Percentiles rank a stretch among this genome's conserved stretches.
Evolutionary conservation across 2,888 invertebrate genomes (phyloP).

Genomic region (Leucophenga montana): DNA sequence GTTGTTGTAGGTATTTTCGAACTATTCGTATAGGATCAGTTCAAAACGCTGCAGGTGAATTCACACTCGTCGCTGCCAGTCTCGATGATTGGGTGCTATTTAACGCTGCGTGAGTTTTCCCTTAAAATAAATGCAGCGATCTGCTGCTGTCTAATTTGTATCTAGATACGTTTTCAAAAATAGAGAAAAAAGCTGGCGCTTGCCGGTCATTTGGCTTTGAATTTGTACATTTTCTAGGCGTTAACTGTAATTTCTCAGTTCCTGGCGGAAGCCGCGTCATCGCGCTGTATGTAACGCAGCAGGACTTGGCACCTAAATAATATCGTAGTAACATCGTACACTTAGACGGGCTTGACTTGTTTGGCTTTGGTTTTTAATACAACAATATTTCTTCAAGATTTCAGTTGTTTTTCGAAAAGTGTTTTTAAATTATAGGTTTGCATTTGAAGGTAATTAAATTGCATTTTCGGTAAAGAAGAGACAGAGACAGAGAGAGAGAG

Average conservation of each 20-base stretch:
- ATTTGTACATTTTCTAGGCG: constrained; percentile 54
- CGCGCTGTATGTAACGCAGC: constrained; percentile 49
- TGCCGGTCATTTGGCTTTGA: constrained; percentile 32
- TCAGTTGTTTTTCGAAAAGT: constrained; percentile 36
- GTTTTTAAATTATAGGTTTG: constrained; percentile 60
- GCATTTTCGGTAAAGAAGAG: constrained; percentile 14
- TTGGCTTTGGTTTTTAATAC: constrained; percentile 12
- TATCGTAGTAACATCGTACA: constrained; percentile 14
- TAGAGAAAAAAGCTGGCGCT: constrained; percentile 33
- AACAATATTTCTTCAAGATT: neutral
- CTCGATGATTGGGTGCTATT: constrained; percentile 58
- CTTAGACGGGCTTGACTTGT: constrained; percentile 1
- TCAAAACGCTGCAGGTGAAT: constrained; percentile 55
- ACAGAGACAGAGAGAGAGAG: neutral
- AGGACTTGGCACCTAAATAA: constrained; percentile 59
- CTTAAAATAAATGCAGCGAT: constrained; percentile 5
- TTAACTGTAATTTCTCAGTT: constrained; percentile 55
- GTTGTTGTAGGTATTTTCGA: neutral
- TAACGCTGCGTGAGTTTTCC: constrained; percentile 61
- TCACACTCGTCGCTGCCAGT: constrained; percentile 34
- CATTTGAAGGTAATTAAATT: constrained; percentile 58
- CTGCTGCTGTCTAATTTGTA: constrained; percentile 2
- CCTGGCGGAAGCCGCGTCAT: constrained; percentile 36
- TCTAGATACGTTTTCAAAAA: too few relatives aligned
- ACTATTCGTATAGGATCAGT: neutral